phyloP scores from a whole-genome alignment of 1,140 invertebrate genomes.

The Cyrtorhinus lividipennis region DNA sequence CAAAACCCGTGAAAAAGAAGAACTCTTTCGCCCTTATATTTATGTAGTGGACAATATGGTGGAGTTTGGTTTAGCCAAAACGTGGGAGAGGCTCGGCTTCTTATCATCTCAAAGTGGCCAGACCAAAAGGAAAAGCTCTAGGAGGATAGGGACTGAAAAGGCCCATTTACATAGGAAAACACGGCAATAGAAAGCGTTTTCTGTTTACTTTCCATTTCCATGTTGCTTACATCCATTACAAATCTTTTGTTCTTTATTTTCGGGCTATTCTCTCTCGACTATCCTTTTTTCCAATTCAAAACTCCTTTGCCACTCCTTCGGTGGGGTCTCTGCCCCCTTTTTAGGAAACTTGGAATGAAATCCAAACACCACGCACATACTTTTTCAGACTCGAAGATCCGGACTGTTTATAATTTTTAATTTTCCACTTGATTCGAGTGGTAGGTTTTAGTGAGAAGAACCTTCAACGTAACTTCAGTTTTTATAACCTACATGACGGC shows the following conservation, averaged over 20 bases:
- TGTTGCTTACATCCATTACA: not conserved
- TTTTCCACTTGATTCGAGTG: not conserved
- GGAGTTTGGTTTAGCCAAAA: too few species aligned
- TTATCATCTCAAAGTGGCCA: constrained; percentile 1
- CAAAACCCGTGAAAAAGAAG: too few species aligned
- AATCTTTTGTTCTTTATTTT: not conserved
- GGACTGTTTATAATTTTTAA: not conserved
- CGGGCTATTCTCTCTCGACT: not conserved
- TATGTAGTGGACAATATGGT: not conserved
- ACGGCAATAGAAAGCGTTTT: not conserved
- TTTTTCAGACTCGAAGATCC: not conserved
- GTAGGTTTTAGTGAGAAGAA: too few species aligned
- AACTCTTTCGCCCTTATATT: not conserved
- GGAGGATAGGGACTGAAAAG: not conserved
- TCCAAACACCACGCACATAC: not conserved
- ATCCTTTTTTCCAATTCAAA: not conserved
- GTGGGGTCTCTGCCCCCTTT: not conserved
- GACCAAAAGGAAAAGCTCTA: not conserved
- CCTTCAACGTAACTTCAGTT: too few species aligned
- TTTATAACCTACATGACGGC: too few species aligned
- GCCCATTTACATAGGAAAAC: constrained; percentile 3
- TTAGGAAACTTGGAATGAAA: constrained; percentile 5
- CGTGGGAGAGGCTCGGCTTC: too few species aligned
- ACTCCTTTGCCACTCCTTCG: not conserved
- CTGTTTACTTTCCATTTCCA: constrained; percentile 1